Percentiles rank a stretch among this genome's conserved stretches.
These are phyloP conservation scores for Lasioglossum calceatum DNA, from an alignment of 2,888 invertebrate genomes.

Conservation along the genomic window DNA sequence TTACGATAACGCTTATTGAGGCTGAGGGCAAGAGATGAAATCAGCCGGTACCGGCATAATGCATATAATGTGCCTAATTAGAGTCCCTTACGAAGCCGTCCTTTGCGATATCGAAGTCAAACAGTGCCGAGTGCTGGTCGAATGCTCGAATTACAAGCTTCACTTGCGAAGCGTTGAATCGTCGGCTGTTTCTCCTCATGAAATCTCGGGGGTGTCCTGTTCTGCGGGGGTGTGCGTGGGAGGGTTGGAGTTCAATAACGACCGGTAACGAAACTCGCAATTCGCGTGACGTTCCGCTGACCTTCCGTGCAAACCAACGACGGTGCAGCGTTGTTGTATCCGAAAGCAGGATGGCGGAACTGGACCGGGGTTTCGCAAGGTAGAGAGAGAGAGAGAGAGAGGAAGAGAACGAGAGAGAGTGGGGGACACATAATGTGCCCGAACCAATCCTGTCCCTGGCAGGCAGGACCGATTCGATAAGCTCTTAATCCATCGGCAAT, in stretches of 20 bases:
- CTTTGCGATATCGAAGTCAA: slow-evolving; percentile 9
- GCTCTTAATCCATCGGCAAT: slow-evolving; percentile 81
- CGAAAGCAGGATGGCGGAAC: slow-evolving; percentile 30
- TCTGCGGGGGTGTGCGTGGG: background rate
- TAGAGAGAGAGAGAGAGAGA: background rate
- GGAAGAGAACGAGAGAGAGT: slow-evolving; percentile 3
- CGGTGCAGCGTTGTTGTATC: slow-evolving; percentile 31
- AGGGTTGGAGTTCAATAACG: background rate
- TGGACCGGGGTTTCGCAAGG: slow-evolving; percentile 29
- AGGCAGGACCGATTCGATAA: slow-evolving; percentile 73
- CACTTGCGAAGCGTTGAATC: background rate
- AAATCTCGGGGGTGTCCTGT: background rate
- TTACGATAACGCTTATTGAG: background rate
- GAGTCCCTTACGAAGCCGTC: background rate
- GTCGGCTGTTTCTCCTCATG: background rate
- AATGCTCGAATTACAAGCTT: slow-evolving; percentile 4
- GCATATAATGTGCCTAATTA: background rate
- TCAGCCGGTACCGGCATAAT: background rate
- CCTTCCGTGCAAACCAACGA: slow-evolving; percentile 44
- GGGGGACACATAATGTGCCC: slow-evolving; percentile 53
- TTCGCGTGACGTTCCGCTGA: slow-evolving; percentile 29
- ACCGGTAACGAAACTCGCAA: slow-evolving; percentile 17
- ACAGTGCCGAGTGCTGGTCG: background rate
- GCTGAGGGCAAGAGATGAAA: background rate
- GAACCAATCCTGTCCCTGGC: slow-evolving; percentile 56